phyloP scores from a whole-genome alignment of 1,140 invertebrate species.

The Trachymyrmex cornetzi region DNA sequence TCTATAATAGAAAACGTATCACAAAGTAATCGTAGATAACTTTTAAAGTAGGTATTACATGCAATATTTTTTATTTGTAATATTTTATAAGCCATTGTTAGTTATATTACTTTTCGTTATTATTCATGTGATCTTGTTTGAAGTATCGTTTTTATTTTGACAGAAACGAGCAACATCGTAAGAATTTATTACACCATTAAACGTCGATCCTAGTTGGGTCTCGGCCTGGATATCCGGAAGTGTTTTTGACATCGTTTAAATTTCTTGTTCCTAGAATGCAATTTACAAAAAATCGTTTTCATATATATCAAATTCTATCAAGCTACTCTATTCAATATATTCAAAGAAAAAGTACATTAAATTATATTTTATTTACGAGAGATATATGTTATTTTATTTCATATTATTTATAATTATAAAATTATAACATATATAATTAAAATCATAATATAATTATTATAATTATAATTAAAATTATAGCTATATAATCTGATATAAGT shows the following conservation, averaged over 20 bases:
- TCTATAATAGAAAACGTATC: background rate
- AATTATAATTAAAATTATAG: background rate
- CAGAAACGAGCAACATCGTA: constrained; percentile 55
- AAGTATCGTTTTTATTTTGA: background rate
- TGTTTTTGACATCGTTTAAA: constrained; percentile 23
- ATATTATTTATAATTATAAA: too few relatives aligned
- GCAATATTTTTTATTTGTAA: constrained; percentile 34
- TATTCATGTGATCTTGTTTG: constrained; percentile 15
- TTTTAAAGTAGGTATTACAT: constrained; percentile 23
- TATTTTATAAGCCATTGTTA: constrained; percentile 34
- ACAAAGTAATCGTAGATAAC: background rate
- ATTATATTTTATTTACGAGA: background rate
- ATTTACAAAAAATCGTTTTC: background rate
- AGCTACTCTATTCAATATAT: background rate
- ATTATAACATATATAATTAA: too few relatives aligned
- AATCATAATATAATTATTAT: too few relatives aligned
- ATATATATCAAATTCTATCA: background rate
- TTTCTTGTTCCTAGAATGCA: constrained; percentile 14
- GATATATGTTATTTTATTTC: background rate
- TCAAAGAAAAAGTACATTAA: background rate
- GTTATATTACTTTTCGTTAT: constrained; percentile 45
- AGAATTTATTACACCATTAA: constrained; percentile 68
- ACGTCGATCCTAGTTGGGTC: background rate
- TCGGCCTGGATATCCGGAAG: constrained; percentile 14
- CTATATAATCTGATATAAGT: background rate